Percentiles rank a stretch among this genome's conserved stretches.
phyloP scores from a whole-genome alignment of 2,113 vertebrate genomes.

The Dendrocopos noguchii region DNA sequence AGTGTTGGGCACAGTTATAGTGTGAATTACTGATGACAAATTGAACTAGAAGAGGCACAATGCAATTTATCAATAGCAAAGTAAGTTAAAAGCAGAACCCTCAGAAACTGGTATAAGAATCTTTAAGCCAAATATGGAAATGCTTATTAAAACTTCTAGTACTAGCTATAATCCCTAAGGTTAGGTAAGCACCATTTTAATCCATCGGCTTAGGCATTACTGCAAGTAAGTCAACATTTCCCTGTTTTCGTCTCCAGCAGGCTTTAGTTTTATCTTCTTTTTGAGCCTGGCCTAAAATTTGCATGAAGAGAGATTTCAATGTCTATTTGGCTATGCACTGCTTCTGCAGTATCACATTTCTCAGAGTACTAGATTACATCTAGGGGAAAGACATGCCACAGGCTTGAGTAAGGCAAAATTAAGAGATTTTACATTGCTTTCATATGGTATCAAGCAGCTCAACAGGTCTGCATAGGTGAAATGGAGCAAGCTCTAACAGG shows the following conservation, averaged over 20 bases:
- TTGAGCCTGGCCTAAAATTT: constrained; percentile 20
- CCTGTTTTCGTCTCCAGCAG: background rate
- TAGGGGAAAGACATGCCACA: background rate
- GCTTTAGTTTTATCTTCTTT: constrained; percentile 24
- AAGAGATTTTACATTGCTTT: constrained; percentile 14
- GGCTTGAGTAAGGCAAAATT: background rate
- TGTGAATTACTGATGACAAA: background rate
- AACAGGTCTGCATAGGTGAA: background rate
- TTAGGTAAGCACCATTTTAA: background rate
- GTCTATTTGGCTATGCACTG: background rate
- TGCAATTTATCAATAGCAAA: background rate
- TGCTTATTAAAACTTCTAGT: background rate
- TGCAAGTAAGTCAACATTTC: background rate
- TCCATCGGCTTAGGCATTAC: background rate
- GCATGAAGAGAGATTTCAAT: constrained; percentile 5
- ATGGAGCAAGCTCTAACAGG: background rate
- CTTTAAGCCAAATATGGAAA: background rate
- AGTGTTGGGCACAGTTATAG: background rate
- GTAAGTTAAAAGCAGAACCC: background rate
- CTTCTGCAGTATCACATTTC: background rate
- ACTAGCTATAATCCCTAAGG: background rate
- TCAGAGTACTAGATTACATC: background rate
- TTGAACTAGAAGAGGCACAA: background rate
- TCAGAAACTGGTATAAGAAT: background rate
- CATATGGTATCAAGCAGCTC: constrained; percentile 37